Evolutionary conservation across 2,113 vertebrate genomes (phyloP).

Genomic region (Epinephelus moara): DNA sequence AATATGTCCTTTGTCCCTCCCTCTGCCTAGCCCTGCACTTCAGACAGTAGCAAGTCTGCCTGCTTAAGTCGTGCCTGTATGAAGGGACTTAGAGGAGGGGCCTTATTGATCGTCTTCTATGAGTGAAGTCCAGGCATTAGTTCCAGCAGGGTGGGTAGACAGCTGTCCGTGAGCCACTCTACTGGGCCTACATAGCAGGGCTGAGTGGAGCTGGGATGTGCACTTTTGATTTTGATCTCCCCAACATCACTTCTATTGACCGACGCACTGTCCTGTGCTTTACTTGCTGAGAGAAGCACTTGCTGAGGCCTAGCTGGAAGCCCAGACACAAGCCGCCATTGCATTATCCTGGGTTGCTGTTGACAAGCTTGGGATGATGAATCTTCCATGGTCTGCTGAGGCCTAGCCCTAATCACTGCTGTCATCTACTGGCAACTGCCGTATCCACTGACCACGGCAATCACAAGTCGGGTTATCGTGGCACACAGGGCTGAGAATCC

Average conservation of each 20-base stretch:
- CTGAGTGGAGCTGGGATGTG: constrained; percentile 82
- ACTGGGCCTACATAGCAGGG: constrained; percentile 78
- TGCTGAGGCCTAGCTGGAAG: constrained; percentile 68
- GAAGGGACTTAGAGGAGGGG: constrained; percentile 77
- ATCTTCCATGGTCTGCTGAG: constrained; percentile 79
- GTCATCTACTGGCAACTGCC: constrained; percentile 78
- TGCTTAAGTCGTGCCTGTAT: constrained; percentile 77
- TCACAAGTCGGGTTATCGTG: constrained; percentile 71
- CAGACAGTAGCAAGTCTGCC: constrained; percentile 69
- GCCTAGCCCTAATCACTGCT: constrained; percentile 76
- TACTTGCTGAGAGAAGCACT: constrained; percentile 73
- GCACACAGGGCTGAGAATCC: constrained; percentile 57
- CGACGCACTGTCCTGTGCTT: constrained; percentile 74
- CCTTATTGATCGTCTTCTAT: constrained; percentile 82
- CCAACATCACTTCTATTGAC: constrained; percentile 82
- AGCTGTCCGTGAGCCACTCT: constrained; percentile 79
- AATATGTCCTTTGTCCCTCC: constrained; percentile 47
- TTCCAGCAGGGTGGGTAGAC: constrained; percentile 82
- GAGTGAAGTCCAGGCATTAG: constrained; percentile 85
- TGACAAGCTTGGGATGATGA: constrained; percentile 78
- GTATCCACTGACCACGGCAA: constrained; percentile 75
- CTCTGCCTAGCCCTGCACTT: constrained; percentile 44
- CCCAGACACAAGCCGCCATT: constrained; percentile 58
- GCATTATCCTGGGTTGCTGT: constrained; percentile 72
- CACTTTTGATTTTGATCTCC: constrained; percentile 84